Percentiles rank a stretch among this genome's conserved stretches.
These are phyloP conservation scores for Drosophila melanica DNA, from an alignment of 1,140 invertebrate species.

Conservation along the genomic window DNA sequence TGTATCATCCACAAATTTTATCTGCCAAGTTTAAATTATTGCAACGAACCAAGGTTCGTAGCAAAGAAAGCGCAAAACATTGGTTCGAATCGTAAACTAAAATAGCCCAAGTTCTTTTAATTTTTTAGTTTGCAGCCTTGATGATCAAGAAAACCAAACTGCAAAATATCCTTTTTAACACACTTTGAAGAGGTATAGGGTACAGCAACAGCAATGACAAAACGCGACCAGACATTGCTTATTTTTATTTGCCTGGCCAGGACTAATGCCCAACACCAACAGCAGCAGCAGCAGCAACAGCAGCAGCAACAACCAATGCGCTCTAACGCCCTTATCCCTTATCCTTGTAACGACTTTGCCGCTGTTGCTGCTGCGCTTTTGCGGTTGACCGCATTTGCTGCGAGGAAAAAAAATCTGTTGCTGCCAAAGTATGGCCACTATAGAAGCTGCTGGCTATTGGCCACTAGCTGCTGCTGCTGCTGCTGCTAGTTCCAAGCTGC, in stretches of 20 bases:
- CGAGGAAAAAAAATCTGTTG: constrained; percentile 70
- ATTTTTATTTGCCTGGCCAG: constrained; percentile 78
- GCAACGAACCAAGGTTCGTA: too few species aligned
- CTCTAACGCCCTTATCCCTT: constrained; percentile 80
- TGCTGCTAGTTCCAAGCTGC: constrained; percentile 1
- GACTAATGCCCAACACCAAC: constrained; percentile 65
- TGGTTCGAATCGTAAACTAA: too few species aligned
- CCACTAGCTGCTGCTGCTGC: constrained; percentile 8
- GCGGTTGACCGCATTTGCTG: constrained; percentile 80
- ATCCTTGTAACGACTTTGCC: constrained; percentile 78
- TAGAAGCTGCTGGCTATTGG: constrained; percentile 19
- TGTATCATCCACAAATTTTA: too few species aligned
- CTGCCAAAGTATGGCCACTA: constrained; percentile 75
- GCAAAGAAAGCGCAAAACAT: too few species aligned
- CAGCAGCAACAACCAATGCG: constrained; percentile 51
- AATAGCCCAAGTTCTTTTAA: too few species aligned
- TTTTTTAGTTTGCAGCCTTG: too few species aligned
- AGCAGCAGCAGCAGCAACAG: constrained; percentile 36
- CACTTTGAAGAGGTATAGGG: not conserved
- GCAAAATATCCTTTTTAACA: not conserved
- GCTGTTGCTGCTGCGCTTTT: constrained; percentile 67
- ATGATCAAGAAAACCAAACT: not conserved
- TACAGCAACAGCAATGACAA: constrained; percentile 22
- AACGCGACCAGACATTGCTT: constrained; percentile 66
- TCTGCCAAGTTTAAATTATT: too few species aligned